Percentiles rank a stretch among this genome's conserved stretches.
Evolutionary conservation across 1,140 invertebrate genomes (phyloP).

Genomic region (Nymphalis io): DNA sequence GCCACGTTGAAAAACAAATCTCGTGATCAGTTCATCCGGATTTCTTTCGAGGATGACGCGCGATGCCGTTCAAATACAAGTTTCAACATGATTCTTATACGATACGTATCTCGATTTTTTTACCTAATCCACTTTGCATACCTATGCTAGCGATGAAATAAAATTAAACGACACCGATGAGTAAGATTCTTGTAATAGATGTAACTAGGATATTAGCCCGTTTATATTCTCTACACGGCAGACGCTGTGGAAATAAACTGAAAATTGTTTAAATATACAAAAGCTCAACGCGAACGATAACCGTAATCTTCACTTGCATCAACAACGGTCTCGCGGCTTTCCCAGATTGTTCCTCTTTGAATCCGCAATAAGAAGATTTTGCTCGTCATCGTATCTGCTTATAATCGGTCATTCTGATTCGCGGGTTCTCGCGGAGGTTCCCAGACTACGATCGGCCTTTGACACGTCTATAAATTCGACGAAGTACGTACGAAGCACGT

Average conservation of each 20-base stretch:
- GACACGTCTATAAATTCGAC: conserved; percentile 67
- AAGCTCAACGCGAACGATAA: conserved; percentile 33
- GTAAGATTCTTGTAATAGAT: conserved; percentile 53
- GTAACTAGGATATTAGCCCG: conserved; percentile 47
- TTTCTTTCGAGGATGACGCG: conserved; percentile 60
- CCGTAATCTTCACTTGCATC: conserved; percentile 23
- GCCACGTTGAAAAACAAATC: conserved; percentile 59
- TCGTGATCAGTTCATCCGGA: conserved; percentile 68
- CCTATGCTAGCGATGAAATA: conserved; percentile 53
- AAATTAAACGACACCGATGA: conserved; percentile 52
- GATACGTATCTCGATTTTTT: conserved; percentile 58
- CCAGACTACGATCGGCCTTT: conserved; percentile 63
- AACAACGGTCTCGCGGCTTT: conserved; percentile 11
- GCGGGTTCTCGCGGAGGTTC: conserved; percentile 44
- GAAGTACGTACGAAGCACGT: conserved; percentile 57
- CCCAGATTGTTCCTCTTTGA: conserved; percentile 2
- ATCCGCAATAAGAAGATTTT: conserved; percentile 12
- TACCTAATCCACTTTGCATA: conserved; percentile 67
- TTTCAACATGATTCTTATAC: conserved; percentile 66
- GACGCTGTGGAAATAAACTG: conserved; percentile 50
- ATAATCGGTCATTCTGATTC: conserved; percentile 12
- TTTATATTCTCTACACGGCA: conserved; percentile 53
- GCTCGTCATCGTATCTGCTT: not conserved
- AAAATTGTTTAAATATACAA: conserved; percentile 42
- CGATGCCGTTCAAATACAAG: conserved; percentile 60